Evolutionary conservation across 2,113 vertebrate species (phyloP), one percentile per base, ranked within the genome.

Genomic region (Ancistrus triradiatus): DNA sequence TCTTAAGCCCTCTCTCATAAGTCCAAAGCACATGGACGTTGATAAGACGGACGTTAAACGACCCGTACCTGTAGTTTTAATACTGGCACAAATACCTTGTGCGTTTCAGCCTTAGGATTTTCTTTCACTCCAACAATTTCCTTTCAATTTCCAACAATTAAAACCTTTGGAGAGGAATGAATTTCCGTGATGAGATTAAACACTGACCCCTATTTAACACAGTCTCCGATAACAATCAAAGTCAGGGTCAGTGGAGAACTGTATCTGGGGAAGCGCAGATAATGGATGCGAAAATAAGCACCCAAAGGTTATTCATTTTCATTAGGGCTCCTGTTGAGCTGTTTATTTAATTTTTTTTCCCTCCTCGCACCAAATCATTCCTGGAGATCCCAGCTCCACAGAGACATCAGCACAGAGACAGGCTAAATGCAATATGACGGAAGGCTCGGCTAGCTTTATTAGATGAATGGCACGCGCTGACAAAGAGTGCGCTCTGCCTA

Each of bases 401-500:
- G 72, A 64, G 58, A 70, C 71, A 37, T 63, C 52, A 55, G 63
- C 8, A 17, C 17, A 2, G 33, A 53, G 64, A 64, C 55, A 35
- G 24, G 40, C 47, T 18, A 77, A 73, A 75, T 68, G 33, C 68
- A 58, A 76, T 73, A 68, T 57, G 69, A 65, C 69, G 52, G 67
- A 66, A 18, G 21, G 24, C 53, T 49, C 58, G 35, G 59, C 89
- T 86, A 83, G 82, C 85, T 88, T 91, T 89, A 91, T 91, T 91
- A 90, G 88, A 89, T 90, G 89, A 92, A 90, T 89, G 87, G 85
- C 87, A 86, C 85, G 84, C 80, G 81, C 86, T 91, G 88, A 92
- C 89, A 94, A 91, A 92, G 88, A 86, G 87, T 85, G 88, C 84
- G 83, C 90, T 87, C 89, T 88, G 86, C 84, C 89, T 88, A 85